A percentile compares a stretch with the other conserved stretches of the same genome.
These are phyloP conservation scores for Lepidocolaptes lacrymiger DNA, from an alignment of 2,797 vertebrate genomes.

Conservation along the genomic window DNA sequence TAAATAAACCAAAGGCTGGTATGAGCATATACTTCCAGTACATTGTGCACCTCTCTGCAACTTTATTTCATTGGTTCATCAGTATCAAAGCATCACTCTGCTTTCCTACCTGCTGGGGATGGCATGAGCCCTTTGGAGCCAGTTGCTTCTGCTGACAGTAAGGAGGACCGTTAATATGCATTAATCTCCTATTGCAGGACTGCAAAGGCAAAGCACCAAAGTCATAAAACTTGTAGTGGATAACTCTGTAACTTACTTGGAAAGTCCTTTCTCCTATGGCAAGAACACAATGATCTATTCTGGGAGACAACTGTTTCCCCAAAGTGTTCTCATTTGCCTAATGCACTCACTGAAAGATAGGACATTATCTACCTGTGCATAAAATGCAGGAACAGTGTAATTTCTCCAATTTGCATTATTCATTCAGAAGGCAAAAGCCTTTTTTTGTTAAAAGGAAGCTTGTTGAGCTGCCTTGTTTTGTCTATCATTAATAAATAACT, in stretches of 20 bases:
- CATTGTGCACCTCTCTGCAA: neutral
- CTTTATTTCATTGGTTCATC: neutral
- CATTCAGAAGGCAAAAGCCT: conserved; percentile 19
- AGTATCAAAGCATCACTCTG: neutral
- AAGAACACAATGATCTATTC: conserved; percentile 38
- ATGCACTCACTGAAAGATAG: conserved; percentile 39
- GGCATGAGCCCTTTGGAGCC: neutral
- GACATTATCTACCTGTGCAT: neutral
- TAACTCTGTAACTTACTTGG: neutral
- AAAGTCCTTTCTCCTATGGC: neutral
- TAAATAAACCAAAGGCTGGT: neutral
- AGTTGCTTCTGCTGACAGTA: neutral
- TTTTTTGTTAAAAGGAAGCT: neutral
- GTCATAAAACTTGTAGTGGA: neutral
- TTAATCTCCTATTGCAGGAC: neutral
- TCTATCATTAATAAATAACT: conserved; percentile 4
- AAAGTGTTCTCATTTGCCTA: conserved; percentile 8
- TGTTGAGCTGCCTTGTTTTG: neutral
- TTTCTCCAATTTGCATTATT: conserved; percentile 51
- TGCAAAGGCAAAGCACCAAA: neutral
- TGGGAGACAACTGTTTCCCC: conserved; percentile 14
- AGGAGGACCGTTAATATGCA: neutral
- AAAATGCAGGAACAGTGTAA: conserved; percentile 8
- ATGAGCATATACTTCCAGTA: accelerated
- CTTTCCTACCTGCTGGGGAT: neutral